phyloP scores from a whole-genome alignment of 2,888 invertebrate genomes.

The Lycophotia porphyrea region DNA sequence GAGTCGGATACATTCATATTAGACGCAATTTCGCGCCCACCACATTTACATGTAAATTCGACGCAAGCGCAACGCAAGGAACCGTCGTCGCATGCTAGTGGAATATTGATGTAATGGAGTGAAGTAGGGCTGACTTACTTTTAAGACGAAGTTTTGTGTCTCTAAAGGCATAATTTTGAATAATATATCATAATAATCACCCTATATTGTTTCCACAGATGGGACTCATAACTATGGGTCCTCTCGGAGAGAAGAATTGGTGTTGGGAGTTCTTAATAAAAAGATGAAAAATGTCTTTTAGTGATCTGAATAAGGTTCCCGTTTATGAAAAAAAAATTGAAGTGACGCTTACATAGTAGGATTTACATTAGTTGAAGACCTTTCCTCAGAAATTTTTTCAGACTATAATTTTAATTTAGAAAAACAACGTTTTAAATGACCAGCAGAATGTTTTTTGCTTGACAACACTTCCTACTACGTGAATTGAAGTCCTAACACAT shows the following conservation, averaged over 20 bases:
- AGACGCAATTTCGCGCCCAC: slow-evolving; percentile 61
- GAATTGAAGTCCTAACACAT: neutral
- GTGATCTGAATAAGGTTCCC: neutral
- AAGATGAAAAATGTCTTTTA: neutral
- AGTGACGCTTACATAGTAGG: neutral
- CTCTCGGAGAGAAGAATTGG: neutral
- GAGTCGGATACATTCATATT: slow-evolving; percentile 32
- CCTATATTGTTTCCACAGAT: neutral
- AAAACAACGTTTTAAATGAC: neutral
- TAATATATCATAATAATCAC: neutral
- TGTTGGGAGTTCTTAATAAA: neutral
- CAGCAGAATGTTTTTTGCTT: neutral
- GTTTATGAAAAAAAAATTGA: neutral
- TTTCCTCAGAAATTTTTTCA: neutral
- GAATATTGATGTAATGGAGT: slow-evolving; percentile 60
- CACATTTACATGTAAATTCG: slow-evolving; percentile 73
- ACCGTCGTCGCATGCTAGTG: slow-evolving; percentile 48
- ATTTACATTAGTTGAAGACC: too few relatives aligned
- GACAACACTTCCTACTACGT: neutral
- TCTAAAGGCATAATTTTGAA: neutral
- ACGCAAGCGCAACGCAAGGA: slow-evolving; percentile 40
- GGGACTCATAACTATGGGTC: neutral
- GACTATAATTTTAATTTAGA: neutral
- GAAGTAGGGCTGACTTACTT: slow-evolving; percentile 45
- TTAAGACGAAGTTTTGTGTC: neutral